Evolutionary conservation across 1,140 invertebrate genomes (phyloP), one percentile per base, ranked within the genome.

Genomic region (Dolichoris vasculosae): DNA sequence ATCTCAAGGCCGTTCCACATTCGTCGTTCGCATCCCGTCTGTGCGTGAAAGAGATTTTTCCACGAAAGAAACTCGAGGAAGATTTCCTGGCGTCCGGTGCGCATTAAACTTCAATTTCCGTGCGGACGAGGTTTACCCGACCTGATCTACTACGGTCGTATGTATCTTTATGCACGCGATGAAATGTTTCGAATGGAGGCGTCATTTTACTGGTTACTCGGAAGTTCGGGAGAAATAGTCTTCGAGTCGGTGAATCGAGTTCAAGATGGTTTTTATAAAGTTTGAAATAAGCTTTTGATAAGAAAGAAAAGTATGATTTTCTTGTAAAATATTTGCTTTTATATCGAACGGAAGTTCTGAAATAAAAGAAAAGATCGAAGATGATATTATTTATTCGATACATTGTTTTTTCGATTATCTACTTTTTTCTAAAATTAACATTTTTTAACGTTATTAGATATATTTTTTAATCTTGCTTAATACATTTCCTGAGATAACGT

Each of bases 1-100:
- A 32, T n/a, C 59, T 69, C 81, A 82, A 82, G 81, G 81, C 51
- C 81, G 81, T 75, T 35, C 80, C 67, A 71, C 64, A 48, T 71
- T 71, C 40, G 23, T 63, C 38, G 13, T 67, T 38, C 32, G 26
- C 35, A 38, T 69, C 67, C 35, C 67, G 4, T 23, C 30, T 38
- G 8, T 20, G n/a, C 46, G 80, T 63, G 80, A 71, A 71, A 82
- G 67, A 67, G 30, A 46, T 30, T 82, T 82, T 82, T 82, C 80
- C 30, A 3, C n/a, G 67, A 71, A 82, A 64, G 64, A 82, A 81
- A 81, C 55, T 81, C 79, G 38, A 0, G 4, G 9, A 11, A 26
- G 30, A n/a, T 43, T 26, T 48, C 7, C 43, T 32, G 8, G 13
- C 1, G 26, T 30, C 63, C 26, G 32, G 17, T 17, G 23, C 32